A percentile compares a stretch with the other conserved stretches of the same genome.
phyloP scores from a whole-genome alignment of 30 jellyfish, hydroid and myxozoan species.

The Hydractinia symbiolongicarpus region DNA sequence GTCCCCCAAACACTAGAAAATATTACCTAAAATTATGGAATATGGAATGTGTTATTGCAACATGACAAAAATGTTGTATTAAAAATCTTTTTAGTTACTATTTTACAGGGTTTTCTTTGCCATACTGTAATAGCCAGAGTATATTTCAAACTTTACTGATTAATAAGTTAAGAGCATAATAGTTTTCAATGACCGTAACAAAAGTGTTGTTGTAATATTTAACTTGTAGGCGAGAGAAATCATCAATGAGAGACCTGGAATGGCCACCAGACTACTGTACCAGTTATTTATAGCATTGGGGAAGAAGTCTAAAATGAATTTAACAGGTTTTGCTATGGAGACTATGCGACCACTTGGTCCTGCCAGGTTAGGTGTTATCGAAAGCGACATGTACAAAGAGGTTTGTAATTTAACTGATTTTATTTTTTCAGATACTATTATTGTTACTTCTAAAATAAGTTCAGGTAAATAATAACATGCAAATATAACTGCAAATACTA shows the following conservation, averaged over 20 bases:
- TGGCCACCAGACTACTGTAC: slow-evolving; percentile 71
- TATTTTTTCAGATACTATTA: neutral
- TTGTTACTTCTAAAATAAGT: neutral
- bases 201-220: no score
- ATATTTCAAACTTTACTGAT: no score
- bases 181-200: no score
- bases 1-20: no score
- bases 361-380: slow-evolving; percentile 67
- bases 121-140: no score
- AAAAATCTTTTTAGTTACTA: no score
- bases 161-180: no score
- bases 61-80: no score
- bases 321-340: slow-evolving; percentile 93
- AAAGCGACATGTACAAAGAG: slow-evolving; percentile 82
- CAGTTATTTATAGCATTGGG: slow-evolving; percentile 81
- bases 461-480: neutral
- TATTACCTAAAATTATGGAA: no score
- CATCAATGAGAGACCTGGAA: slow-evolving; percentile 83
- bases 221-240: slow-evolving; percentile 77
- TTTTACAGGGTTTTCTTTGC: no score
- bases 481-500: no score
- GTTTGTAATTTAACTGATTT: slow-evolving; percentile 10
- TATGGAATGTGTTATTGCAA: no score
- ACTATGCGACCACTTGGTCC: slow-evolving; percentile 93
- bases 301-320: slow-evolving; percentile 49